Percentiles rank a stretch among this genome's conserved stretches.
Conservation (phyloP, 1,140 invertebrate species). For the Cotesia vestalis region DNA sequence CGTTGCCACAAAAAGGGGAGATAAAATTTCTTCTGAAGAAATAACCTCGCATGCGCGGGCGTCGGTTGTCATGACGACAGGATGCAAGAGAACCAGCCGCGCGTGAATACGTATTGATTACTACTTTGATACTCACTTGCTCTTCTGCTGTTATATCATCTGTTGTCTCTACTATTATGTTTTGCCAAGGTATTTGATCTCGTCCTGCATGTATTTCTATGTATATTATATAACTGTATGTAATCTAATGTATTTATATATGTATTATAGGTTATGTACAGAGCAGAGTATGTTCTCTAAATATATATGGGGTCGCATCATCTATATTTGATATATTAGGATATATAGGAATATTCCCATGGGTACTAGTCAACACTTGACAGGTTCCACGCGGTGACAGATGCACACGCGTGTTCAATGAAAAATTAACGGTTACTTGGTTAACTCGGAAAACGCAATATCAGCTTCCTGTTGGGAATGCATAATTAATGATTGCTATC, state of each 20-base stretch:
- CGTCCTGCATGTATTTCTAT: slow-evolving; percentile 31
- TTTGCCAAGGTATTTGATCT: slow-evolving; percentile 29
- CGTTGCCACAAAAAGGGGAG: slow-evolving; percentile 1
- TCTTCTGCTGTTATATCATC: slow-evolving; percentile 48
- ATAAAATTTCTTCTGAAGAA: not conserved
- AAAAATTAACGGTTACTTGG: slow-evolving; percentile 14
- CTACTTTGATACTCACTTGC: slow-evolving; percentile 44
- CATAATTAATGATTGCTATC: slow-evolving; percentile 4
- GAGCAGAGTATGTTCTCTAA: not conserved
- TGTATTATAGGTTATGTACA: not conserved
- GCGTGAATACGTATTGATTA: slow-evolving; percentile 66
- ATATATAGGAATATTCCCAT: not conserved
- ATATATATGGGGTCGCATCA: not conserved
- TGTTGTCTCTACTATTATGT: slow-evolving; percentile 42
- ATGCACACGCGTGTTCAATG: slow-evolving; percentile 8
- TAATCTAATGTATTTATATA: too few relatives aligned
- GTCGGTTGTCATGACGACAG: slow-evolving; percentile 58
- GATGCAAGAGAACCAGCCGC: slow-evolving; percentile 52
- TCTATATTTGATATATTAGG: not conserved
- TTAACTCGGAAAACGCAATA: slow-evolving; percentile 9
- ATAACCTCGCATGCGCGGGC: slow-evolving; percentile 50
- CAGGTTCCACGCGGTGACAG: not conserved
- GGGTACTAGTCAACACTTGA: not conserved
- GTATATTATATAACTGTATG: too few relatives aligned
- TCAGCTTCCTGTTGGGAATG: not conserved